A percentile compares a stretch with the other conserved stretches of the same genome.
Evolutionary conservation across 2,113 vertebrate genomes (phyloP).

Genomic region (Murina feae): DNA sequence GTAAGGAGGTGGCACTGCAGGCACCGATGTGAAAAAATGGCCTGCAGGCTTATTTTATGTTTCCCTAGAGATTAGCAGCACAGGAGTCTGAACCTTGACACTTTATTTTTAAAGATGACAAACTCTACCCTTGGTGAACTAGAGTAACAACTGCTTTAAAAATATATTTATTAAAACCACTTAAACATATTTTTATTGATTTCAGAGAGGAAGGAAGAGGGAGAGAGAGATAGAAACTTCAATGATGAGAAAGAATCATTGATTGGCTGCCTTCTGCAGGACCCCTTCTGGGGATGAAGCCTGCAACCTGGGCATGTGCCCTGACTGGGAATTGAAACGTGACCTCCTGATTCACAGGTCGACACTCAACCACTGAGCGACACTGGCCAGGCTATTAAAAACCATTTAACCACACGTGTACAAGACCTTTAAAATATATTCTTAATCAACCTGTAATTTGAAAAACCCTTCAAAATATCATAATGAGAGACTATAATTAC

Average conservation of each 20-base stretch:
- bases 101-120: constrained; percentile 28
- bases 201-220: too few species aligned
- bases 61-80: background rate
- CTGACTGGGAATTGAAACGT: too few species aligned
- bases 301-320: too few species aligned
- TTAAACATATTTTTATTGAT: too few species aligned
- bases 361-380: too few species aligned
- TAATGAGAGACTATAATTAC: background rate
- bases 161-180: background rate
- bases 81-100: background rate
- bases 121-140: background rate
- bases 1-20: background rate
- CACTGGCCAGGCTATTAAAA: background rate
- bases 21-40: background rate
- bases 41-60: background rate
- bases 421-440: background rate
- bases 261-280: too few species aligned
- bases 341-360: too few species aligned
- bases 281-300: too few species aligned
- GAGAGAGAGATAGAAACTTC: too few species aligned
- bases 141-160: constrained; percentile 31
- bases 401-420: background rate
- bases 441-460: background rate
- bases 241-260: too few species aligned
- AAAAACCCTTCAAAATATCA: constrained; percentile 17